Evolutionary conservation across 2,113 vertebrate species (phyloP), one percentile per base, ranked within the genome.

Genomic region (Microcebus tavaratra): DNA sequence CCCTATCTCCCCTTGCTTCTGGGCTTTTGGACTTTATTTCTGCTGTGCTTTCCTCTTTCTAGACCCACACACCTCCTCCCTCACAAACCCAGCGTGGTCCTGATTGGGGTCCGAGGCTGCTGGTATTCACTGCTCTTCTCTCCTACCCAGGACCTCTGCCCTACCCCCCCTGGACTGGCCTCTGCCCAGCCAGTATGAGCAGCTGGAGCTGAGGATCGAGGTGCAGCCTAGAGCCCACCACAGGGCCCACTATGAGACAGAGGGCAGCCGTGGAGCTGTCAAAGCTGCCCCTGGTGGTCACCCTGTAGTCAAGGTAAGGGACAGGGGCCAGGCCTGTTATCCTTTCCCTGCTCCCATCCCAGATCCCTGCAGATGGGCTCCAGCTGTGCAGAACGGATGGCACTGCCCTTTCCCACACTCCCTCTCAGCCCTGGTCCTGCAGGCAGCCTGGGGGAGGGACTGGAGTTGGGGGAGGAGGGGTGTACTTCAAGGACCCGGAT

Each of bases 121-220:
- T 63, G 86, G 15, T 76, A 36, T 67, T 48, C 53, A 27, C 2
- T 80, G 63, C 36, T 91, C 88, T 92, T 89, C 45, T 96, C 55
- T 90, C 39, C 73, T 68, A 1, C 61, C 25, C 88, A 99, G 99
- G 98, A 98, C 99, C 17, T 99, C 99, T 2, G 99, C 99, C 79
- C 97, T 99, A 82, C 99, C 99, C 5, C 99, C 99, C 0, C 98
- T 99, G 20, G 99, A 99, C 97, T 99, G 99, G 99, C 99, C 99
- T 17, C 98, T 99, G 82, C 99, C 99, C 3, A 99, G 99, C 95
- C 99, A 99, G 96, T 99, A 99, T 57, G 99, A 99, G 92, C 99
- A 99, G 95, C 99, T 99, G 20, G 99, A 99, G 93, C 98, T 99
- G 98, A 99, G 99, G 27, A 99, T 99, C 0, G 99, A 99, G 91